Conservation (phyloP, 1,140 invertebrate species). For the Cryptotermes secundus region DNA sequence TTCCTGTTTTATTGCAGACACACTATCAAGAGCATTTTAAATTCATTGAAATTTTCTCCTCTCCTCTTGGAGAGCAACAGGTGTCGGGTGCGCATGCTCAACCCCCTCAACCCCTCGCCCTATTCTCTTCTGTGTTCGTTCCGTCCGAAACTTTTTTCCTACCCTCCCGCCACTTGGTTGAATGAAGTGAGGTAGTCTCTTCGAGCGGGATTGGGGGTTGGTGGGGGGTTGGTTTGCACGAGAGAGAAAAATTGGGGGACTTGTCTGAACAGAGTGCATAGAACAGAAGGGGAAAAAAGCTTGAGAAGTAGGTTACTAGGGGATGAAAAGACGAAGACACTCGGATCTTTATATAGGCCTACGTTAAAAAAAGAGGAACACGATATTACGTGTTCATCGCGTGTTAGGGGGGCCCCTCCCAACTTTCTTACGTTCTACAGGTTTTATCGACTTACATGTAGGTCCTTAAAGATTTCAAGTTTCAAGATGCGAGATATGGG, state of each 20-base stretch:
- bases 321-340: conserved; percentile 8
- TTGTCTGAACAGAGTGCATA: conserved; percentile 20
- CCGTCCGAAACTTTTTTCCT: conserved; percentile 18
- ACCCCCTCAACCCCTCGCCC: not conserved
- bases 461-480: not conserved
- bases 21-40: conserved; percentile 20
- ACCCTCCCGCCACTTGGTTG: conserved; percentile 7
- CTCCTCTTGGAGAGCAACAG: not conserved
- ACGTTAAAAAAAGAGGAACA: not conserved
- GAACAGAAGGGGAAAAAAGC: conserved; percentile 11
- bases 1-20: conserved; percentile 9
- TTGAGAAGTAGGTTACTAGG: conserved; percentile 22
- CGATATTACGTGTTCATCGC: not conserved
- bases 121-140: conserved; percentile 8
- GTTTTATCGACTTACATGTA: not conserved
- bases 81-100: conserved; percentile 8
- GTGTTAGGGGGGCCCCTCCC: not conserved
- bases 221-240: not conserved
- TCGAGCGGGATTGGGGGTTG: not conserved
- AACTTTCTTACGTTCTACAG: not conserved
- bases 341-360: conserved; percentile 8
- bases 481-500: not conserved
- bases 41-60: conserved; percentile 17
- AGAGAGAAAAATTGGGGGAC: conserved; percentile 30
- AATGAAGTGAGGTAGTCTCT: conserved; percentile 3